Percentiles rank a stretch among this genome's conserved stretches.
Evolutionary conservation across 2,113 vertebrate genomes (phyloP).

Genomic region (Platichthys stellatus): DNA sequence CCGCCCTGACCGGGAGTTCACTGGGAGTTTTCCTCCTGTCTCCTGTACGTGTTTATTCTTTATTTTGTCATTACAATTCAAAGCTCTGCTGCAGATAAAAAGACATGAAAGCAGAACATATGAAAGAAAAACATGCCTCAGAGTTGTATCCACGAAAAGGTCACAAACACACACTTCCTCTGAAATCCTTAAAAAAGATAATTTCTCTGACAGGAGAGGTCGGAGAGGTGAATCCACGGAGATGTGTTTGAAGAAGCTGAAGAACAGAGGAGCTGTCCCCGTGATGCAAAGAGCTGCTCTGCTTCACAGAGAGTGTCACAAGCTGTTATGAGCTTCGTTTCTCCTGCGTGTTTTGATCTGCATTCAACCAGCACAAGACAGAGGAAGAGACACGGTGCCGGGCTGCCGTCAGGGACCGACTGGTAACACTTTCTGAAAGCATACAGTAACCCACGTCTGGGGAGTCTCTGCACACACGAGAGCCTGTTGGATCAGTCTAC

Average conservation of each 20-base stretch:
- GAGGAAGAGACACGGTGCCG: slow-evolving; percentile 40
- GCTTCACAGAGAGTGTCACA: slow-evolving; percentile 65
- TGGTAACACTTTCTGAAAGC: slow-evolving; percentile 68
- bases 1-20: slow-evolving; percentile 45
- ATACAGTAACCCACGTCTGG: slow-evolving; percentile 65
- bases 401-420: slow-evolving; percentile 47
- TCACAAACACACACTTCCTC: background rate
- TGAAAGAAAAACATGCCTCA: slow-evolving; percentile 19
- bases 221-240: slow-evolving; percentile 43
- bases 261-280: slow-evolving; percentile 28
- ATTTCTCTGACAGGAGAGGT: slow-evolving; percentile 43
- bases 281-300: slow-evolving; percentile 42
- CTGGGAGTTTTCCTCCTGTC: slow-evolving; percentile 35
- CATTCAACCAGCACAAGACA: slow-evolving; percentile 62
- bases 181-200: slow-evolving; percentile 9
- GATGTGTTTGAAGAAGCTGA: slow-evolving; percentile 27
- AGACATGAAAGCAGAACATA: background rate
- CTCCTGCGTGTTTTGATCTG: slow-evolving; percentile 72
- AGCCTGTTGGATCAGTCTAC: slow-evolving; percentile 45
- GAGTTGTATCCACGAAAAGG: slow-evolving; percentile 23
- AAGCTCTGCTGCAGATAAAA: background rate
- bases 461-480: slow-evolving; percentile 42
- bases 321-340: slow-evolving; percentile 55
- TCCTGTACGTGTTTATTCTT: background rate
- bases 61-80: background rate